Conservation (phyloP, 2,797 vertebrate genomes). For the Anguilla anguilla region DNA sequence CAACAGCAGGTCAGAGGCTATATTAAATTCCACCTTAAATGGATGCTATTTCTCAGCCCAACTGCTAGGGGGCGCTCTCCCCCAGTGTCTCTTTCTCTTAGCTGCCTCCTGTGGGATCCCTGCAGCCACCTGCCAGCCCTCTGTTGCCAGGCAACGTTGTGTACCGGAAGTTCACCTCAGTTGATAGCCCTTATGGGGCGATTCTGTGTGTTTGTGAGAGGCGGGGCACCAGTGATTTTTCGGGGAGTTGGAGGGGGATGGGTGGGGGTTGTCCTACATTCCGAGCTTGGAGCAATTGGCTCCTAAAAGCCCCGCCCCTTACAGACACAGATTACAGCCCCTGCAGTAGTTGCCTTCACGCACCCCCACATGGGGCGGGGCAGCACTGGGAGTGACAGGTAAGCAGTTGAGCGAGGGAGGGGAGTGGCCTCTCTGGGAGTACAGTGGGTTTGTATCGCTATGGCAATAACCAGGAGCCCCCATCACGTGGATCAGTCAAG, state of each 20-base stretch:
- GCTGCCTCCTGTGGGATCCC: too few relatives aligned
- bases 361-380: background rate
- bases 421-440: background rate
- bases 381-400: constrained; percentile 39
- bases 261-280: constrained; percentile 77
- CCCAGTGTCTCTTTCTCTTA: background rate
- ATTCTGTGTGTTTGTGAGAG: constrained; percentile 67
- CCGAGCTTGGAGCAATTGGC: constrained; percentile 71
- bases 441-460: background rate
- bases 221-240: constrained; percentile 67
- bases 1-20: background rate
- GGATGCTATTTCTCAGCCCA: background rate
- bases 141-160: constrained; percentile 36
- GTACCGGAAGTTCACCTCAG: constrained; percentile 59
- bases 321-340: constrained; percentile 65
- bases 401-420: constrained; percentile 36
- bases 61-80: background rate
- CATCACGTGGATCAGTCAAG: background rate
- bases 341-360: constrained; percentile 51
- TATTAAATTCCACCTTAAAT: background rate
- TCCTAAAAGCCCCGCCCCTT: constrained; percentile 76
- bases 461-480: background rate
- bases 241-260: constrained; percentile 37
- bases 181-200: constrained; percentile 75
- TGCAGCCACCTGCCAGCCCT: background rate